Evolutionary conservation across 1,140 invertebrate species (phyloP), one percentile per base, ranked within the genome.

Genomic region (Zelostemma sp.): DNA sequence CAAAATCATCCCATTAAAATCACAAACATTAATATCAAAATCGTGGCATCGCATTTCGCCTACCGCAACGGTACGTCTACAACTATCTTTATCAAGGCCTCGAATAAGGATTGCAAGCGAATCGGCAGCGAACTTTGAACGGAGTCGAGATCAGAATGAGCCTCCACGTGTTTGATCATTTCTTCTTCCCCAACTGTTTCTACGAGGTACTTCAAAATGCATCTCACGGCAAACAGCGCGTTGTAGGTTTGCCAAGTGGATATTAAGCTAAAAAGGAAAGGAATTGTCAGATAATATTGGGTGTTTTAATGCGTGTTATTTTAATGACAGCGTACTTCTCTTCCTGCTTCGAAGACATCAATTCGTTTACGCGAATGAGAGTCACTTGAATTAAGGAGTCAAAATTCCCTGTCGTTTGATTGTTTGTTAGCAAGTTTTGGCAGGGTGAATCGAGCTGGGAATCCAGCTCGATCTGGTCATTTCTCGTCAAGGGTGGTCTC

Each of bases 211-310:
- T 97, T 98, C 53, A 92, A 89, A 54, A 97, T 89, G 72, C 91
- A 93, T 54, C 97, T 89, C 57, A 98, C 90, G 14, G 97, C 92
- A 77, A 98, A 97, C 21, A 99, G 82, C 0, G 94, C 93, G 86
- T 99, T 99, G 80, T 94, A 95, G 0, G 95, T 92, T 84, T 98
- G 97, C 95, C 96, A 99, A 43, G 93, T 92, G 72, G 96, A 92
- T 83, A 97, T 91, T 69, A 93, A 93, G 81, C 95, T 97, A 90
- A 89, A 66, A 69, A 72, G 65, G 38, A 6, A 35, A 35, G 2
- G 11, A 2, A 5, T 35, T 6, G 11, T 35, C 33, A 35, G 11
- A n/a, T 2, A 35, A 35, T 2, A 35, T 35, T 28, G 8, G 8
- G 3, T 4, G 8, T 28, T 28, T 28, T 28, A 8, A 8, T 8